Base-by-base conservation (phyloP, 2,797 vertebrate species). In the Scleropages formosus region DNA sequence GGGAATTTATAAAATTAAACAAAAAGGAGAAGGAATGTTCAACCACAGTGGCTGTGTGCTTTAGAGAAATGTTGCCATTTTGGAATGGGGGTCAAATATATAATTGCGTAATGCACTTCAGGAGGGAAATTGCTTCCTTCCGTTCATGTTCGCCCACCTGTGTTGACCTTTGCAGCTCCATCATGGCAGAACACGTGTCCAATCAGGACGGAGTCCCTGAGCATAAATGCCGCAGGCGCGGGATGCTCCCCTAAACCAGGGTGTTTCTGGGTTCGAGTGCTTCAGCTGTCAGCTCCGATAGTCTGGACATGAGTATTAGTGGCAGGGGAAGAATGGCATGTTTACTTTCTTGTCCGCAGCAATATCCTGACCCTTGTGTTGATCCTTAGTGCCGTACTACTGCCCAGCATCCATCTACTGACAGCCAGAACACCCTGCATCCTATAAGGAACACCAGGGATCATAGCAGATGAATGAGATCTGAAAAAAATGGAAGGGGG, bases 191-290 rank as follows among this genome's bases (percentile, higher is more conserved):
- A 13, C 22, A 9, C 0, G 8, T 1, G 9, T 24, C 22, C 22
- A 56, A 22, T 18, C 15, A 11, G 22, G 49, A 16, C 22, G 47
- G 22, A 20, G n/a, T 10, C 10, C 22, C 20, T 15, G 67, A 24
- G 44, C n/a, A 44, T 67, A 67, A 67, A 47, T 31, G 67, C 31
- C 22, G 44, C 9, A 22, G 22, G 11, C 67, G 18, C 22, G 18
- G 47, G 47, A 70, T 22, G 44, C 64, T 20, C 64, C 11, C 9
- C 39, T 67, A 31, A 67, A 67, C 46, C 39, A 46, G 64, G 67
- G 31, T 10, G 64, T 44, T 64, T 67, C 67, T 67, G 39, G 67
- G 31, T 67, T 67, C 39, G 46, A 67, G 64, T 67, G 64, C 64
- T 47, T 67, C 67, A 67, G 44, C 47, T 56, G 47, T 53, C 49